phyloP scores from a whole-genome alignment of 2,888 invertebrate species.

The Beris morrisii region DNA sequence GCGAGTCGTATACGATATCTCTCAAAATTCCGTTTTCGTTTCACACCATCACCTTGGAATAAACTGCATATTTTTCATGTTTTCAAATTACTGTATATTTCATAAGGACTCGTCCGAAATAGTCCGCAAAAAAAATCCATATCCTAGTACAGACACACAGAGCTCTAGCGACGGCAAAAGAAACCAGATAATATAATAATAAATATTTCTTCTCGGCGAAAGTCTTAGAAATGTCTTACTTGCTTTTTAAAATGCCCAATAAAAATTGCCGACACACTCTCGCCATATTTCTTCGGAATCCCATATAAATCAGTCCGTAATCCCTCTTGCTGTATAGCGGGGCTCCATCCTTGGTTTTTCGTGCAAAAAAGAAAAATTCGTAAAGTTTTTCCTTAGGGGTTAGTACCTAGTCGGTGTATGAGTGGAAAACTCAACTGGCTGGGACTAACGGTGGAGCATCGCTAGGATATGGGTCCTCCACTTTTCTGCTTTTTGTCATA shows the following conservation, averaged over 20 bases:
- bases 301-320: slow-evolving; percentile 58
- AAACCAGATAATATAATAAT: slow-evolving; percentile 38
- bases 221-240: slow-evolving; percentile 52
- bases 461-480: too few relatives aligned
- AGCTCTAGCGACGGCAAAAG: slow-evolving; percentile 18
- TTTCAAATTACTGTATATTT: slow-evolving; percentile 7
- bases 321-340: slow-evolving; percentile 55
- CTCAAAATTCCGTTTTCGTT: slow-evolving; percentile 11
- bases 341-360: slow-evolving; percentile 18
- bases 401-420: too few relatives aligned
- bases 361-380: background rate
- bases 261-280: slow-evolving; percentile 59
- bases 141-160: background rate
- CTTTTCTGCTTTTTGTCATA: too few relatives aligned
- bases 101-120: slow-evolving; percentile 14
- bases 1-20: slow-evolving; percentile 4
- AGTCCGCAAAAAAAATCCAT: slow-evolving; percentile 7
- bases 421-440: too few relatives aligned
- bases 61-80: slow-evolving; percentile 27
- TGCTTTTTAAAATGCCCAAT: slow-evolving; percentile 57
- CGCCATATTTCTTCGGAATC: slow-evolving; percentile 58
- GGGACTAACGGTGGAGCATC: too few relatives aligned
- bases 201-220: slow-evolving; percentile 41
- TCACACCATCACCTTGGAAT: slow-evolving; percentile 14
- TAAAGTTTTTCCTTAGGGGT: slow-evolving; percentile 22